Percentiles rank a stretch among this genome's conserved stretches.
phyloP scores from a whole-genome alignment of 2,888 invertebrate species.

The Melanotus villosus region DNA sequence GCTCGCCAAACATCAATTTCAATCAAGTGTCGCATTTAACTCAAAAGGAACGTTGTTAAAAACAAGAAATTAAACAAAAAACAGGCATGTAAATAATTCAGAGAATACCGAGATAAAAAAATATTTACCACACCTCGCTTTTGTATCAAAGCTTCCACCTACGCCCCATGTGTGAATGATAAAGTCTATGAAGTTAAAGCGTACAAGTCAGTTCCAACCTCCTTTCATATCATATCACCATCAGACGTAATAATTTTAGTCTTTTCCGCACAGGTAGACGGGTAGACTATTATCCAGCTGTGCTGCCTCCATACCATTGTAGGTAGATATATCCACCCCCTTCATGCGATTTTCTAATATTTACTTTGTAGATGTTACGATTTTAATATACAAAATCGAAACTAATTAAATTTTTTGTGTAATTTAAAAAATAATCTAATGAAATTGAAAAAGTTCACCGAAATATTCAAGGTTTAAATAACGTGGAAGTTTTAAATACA shows the following conservation, averaged over 20 bases:
- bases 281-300: neutral
- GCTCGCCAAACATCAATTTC: no score
- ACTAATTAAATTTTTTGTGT: neutral
- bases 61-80: no score
- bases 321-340: neutral
- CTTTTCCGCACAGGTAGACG: constrained; percentile 9
- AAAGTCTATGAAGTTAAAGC: neutral
- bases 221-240: neutral
- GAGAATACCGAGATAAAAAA: neutral
- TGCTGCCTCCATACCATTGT: constrained; percentile 1
- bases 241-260: constrained; percentile 8
- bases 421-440: neutral
- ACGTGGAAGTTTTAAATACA: no score
- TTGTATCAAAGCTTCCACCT: neutral
- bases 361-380: neutral
- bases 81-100: no score
- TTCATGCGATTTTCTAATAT: neutral
- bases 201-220: neutral
- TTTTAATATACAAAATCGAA: neutral
- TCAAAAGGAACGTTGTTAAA: no score
- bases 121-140: neutral
- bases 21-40: no score
- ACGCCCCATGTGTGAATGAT: neutral
- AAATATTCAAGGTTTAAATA: no score
- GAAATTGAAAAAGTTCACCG: no score